Evolutionary conservation across 2,888 invertebrate species (phyloP).

Genomic region (Eudemis profundana): DNA sequence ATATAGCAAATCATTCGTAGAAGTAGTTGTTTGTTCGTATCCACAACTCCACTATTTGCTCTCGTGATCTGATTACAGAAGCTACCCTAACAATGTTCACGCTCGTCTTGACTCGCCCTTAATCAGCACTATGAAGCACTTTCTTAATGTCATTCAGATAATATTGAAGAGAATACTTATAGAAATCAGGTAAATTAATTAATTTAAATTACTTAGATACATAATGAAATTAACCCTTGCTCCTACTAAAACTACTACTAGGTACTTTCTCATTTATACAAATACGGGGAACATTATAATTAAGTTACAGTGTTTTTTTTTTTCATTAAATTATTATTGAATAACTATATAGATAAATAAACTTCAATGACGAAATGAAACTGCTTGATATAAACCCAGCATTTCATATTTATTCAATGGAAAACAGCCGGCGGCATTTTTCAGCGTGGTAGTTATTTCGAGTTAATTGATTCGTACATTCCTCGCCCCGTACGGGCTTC

Average conservation of each 20-base stretch:
- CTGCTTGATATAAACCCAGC: no score
- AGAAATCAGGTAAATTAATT: no score
- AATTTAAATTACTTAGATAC: no score
- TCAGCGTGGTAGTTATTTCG: constrained; percentile 12
- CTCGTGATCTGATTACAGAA: constrained; percentile 54
- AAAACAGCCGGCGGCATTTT: neutral
- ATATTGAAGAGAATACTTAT: neutral
- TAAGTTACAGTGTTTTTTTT: no score
- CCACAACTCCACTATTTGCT: constrained; percentile 42
- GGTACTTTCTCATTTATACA: no score
- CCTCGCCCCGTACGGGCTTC: constrained; percentile 20
- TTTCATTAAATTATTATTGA: no score
- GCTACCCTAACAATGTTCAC: constrained; percentile 53
- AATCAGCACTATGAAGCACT: constrained; percentile 44
- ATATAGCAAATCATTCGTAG: neutral
- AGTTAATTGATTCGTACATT: constrained; percentile 40
- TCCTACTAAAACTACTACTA: no score
- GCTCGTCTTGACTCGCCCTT: constrained; percentile 53
- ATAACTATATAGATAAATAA: no score
- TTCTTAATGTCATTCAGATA: neutral
- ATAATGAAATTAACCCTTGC: no score
- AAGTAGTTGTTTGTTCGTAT: constrained; percentile 11
- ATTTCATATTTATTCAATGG: neutral
- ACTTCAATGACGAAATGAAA: no score
- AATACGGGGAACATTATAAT: no score